Conservation (phyloP, 2,797 vertebrate species). For the Gymnodraco acuticeps region DNA sequence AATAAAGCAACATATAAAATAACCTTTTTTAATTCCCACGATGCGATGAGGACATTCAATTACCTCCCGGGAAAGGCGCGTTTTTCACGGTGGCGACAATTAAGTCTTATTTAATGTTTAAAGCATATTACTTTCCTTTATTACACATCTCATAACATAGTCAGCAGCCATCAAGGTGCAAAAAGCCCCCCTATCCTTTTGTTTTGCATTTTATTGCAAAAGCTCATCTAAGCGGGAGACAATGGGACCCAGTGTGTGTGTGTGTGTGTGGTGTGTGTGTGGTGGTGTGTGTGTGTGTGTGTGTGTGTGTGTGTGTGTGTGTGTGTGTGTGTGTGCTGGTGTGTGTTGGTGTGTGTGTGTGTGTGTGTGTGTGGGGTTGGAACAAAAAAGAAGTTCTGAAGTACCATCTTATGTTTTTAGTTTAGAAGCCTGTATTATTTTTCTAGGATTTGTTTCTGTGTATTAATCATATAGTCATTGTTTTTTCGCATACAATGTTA, state of each 20-base stretch:
- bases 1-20: conserved; percentile 87
- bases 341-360: conserved; percentile 4
- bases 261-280: conserved; percentile 15
- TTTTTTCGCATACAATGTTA: too few species aligned
- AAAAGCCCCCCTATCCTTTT: conserved; percentile 71
- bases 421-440: not conserved
- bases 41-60: conserved; percentile 84
- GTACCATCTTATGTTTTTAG: not conserved
- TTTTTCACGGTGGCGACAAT: conserved; percentile 84
- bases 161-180: conserved; percentile 79
- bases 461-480: too few species aligned
- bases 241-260: conserved; percentile 41
- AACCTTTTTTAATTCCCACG: conserved; percentile 86
- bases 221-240: conserved; percentile 76
- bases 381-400: not conserved
- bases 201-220: conserved; percentile 83
- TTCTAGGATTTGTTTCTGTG: too few species aligned
- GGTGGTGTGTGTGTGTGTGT: conserved; percentile 24
- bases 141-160: conserved; percentile 84
- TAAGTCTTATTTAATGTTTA: conserved; percentile 90
- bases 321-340: too few species aligned
- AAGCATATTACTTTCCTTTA: conserved; percentile 88
- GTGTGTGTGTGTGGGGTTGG: conserved; percentile 9
- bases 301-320: conserved; percentile 22
- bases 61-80: conserved; percentile 78